phyloP scores from a whole-genome alignment of 2,797 vertebrate species.

The Nannoperca australis region DNA sequence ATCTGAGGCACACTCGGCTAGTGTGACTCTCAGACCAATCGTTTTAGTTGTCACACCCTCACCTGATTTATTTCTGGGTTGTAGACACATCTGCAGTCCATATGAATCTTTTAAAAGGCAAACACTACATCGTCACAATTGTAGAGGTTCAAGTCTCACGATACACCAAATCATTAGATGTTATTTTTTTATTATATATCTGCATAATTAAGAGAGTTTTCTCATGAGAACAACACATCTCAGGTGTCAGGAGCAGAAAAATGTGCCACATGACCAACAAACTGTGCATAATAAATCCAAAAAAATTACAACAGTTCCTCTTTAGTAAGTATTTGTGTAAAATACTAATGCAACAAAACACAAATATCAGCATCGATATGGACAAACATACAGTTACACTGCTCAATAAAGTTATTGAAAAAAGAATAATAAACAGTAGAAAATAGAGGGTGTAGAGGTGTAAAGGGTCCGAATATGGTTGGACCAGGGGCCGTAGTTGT shows the following conservation, averaged over 20 bases:
- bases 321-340: background rate
- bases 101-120: conserved; percentile 14
- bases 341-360: conserved; percentile 1
- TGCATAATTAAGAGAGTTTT: background rate
- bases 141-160: background rate
- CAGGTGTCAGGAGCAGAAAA: background rate
- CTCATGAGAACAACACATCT: background rate
- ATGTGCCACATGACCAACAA: background rate
- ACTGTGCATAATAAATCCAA: background rate
- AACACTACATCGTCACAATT: background rate
- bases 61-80: conserved; percentile 60
- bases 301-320: background rate
- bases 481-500: no score
- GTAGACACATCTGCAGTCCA: conserved; percentile 11
- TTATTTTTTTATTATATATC: background rate
- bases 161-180: background rate
- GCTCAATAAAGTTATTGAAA: no score
- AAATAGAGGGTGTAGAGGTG: no score
- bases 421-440: no score
- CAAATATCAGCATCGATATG: background rate
- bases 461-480: no score
- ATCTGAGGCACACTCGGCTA: conserved; percentile 30
- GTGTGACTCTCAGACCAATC: conserved; percentile 52
- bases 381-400: background rate
- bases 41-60: conserved; percentile 52